phyloP scores from a whole-genome alignment of 2,113 vertebrate species.

The Glareola pratincola region DNA sequence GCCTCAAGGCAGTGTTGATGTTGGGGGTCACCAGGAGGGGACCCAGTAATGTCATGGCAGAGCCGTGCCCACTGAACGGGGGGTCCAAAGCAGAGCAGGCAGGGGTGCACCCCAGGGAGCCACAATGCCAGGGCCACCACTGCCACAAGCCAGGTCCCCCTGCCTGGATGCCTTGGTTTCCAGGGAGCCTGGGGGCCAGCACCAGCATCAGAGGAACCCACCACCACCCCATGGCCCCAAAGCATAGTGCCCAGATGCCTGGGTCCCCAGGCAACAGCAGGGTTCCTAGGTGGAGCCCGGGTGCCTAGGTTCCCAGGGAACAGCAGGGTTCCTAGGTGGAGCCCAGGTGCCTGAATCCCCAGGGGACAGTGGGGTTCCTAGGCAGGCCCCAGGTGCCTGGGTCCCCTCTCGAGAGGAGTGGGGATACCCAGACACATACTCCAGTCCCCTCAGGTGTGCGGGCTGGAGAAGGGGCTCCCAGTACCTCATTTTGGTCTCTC shows the following conservation, averaged over 20 bases:
- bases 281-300: not conserved
- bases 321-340: too few species aligned
- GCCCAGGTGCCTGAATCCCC: not conserved
- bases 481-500: not conserved
- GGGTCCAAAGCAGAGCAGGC: conserved; percentile 21
- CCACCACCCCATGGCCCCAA: not conserved
- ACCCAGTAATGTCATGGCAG: not conserved
- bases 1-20: not conserved
- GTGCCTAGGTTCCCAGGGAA: too few species aligned
- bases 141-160: not conserved
- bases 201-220: not conserved
- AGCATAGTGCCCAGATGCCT: not conserved
- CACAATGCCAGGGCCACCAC: not conserved
- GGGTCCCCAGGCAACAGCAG: not conserved
- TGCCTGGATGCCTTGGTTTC: not conserved
- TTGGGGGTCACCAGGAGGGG: rapidly evolving
- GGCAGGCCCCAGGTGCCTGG: not conserved
- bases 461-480: not conserved
- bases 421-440: not conserved
- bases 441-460: not conserved
- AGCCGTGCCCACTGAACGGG: not conserved
- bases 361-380: not conserved
- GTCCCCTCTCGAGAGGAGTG: not conserved
- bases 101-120: not conserved
- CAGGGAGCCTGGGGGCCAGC: not conserved